A percentile compares a stretch with the other conserved stretches of the same genome.
phyloP scores from a whole-genome alignment of 2,888 invertebrate genomes.

The Noctua comes region DNA sequence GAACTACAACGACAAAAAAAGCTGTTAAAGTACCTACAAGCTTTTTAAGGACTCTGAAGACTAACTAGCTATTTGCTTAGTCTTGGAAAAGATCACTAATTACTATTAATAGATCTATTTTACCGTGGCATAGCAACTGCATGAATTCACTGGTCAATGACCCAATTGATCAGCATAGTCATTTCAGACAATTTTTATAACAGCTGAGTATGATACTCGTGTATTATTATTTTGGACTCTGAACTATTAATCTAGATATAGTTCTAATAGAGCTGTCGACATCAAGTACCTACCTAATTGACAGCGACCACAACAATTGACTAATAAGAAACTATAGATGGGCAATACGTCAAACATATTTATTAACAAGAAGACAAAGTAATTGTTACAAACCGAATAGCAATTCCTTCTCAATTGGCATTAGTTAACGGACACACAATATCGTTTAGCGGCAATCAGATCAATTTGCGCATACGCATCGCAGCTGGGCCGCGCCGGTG shows the following conservation, averaged over 20 bases:
- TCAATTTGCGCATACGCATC: conserved; percentile 67
- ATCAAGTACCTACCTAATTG: conserved; percentile 6
- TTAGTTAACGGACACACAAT: conserved; percentile 72
- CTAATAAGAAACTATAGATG: conserved; percentile 3
- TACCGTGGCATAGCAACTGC: neutral
- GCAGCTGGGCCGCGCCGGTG: conserved; percentile 22
- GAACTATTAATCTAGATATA: neutral
- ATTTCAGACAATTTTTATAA: neutral
- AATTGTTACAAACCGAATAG: conserved; percentile 35
- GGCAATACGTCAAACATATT: conserved; percentile 23
- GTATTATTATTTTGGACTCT: neutral
- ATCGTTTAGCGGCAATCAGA: conserved; percentile 73
- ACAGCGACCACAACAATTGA: neutral
- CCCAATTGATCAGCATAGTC: neutral
- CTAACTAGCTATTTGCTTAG: no score
- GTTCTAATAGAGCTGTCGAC: conserved; percentile 5
- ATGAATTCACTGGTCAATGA: neutral
- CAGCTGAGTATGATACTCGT: no score
- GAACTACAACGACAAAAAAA: neutral
- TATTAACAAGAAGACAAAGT: conserved; percentile 24
- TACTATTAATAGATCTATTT: neutral
- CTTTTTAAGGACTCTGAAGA: neutral
- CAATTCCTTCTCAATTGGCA: conserved; percentile 69
- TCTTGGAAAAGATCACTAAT: neutral
- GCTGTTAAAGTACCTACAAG: neutral